Percentiles rank a stretch among this genome's conserved stretches.
Conservation (phyloP, 2,888 invertebrate genomes). For the Antheraea assamensis region DNA sequence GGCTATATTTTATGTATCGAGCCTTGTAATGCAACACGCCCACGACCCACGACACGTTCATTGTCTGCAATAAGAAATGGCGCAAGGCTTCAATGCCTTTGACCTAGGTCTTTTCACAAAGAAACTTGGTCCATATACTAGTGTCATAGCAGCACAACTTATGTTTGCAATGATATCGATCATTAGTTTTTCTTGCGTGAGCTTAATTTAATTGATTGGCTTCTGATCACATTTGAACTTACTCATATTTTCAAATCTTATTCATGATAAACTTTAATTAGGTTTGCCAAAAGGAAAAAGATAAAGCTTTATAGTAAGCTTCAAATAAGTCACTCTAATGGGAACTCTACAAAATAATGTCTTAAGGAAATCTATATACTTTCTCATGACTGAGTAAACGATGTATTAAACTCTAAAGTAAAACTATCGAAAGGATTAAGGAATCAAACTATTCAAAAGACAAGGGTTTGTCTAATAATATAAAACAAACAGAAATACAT, state of each 20-base stretch:
- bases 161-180: not conserved
- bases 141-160: not conserved
- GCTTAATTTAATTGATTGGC: not conserved
- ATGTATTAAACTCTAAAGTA: not conserved
- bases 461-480: not conserved
- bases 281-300: not conserved
- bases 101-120: not conserved
- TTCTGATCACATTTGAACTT: not conserved
- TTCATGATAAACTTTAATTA: not conserved
- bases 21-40: not conserved
- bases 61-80: conserved; percentile 13
- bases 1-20: not conserved
- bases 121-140: not conserved
- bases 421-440: not conserved
- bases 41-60: not conserved
- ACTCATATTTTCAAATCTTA: not conserved
- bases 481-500: not conserved
- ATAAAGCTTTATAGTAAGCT: not conserved
- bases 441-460: too few species aligned
- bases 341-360: not conserved
- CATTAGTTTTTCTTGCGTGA: conserved; percentile 8
- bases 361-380: too few species aligned
- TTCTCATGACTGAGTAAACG: too few species aligned
- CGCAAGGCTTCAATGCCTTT: not conserved
- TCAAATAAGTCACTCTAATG: not conserved